Percentiles rank a stretch among this genome's conserved stretches.
phyloP scores from a whole-genome alignment of 2,888 invertebrate genomes.

The Diogma glabrata region DNA sequence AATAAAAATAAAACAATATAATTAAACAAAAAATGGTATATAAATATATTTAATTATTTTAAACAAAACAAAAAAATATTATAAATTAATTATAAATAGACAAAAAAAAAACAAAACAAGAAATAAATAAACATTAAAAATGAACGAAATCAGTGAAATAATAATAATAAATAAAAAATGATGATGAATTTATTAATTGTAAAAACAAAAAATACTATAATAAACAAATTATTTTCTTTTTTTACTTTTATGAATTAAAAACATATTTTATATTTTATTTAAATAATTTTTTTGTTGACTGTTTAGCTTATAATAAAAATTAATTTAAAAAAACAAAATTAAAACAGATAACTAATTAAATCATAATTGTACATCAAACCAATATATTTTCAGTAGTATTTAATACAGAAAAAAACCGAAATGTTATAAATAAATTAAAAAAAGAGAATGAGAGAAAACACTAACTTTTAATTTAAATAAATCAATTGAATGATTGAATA shows the following conservation, averaged over 20 bases:
- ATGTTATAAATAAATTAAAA: slow-evolving; percentile 6
- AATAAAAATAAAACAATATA: too few relatives aligned
- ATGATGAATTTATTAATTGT: slow-evolving; percentile 9
- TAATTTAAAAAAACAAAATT: slow-evolving; percentile 1
- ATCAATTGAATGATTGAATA: slow-evolving; percentile 6
- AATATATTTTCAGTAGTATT: slow-evolving; percentile 5
- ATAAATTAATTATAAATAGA: not conserved
- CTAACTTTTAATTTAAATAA: slow-evolving; percentile 6
- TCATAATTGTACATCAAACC: slow-evolving; percentile 8
- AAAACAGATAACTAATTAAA: slow-evolving; percentile 3
- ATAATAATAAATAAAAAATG: too few relatives aligned
- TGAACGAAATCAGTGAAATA: slow-evolving; percentile 7
- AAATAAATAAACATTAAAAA: slow-evolving; percentile 2
- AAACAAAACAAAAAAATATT: slow-evolving; percentile 1
- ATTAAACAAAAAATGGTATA: too few relatives aligned
- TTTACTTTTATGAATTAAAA: slow-evolving; percentile 6
- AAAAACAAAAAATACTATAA: slow-evolving; percentile 1
- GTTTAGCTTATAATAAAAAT: slow-evolving; percentile 6
- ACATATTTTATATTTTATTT: slow-evolving; percentile 5
- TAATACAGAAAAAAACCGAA: slow-evolving; percentile 5
- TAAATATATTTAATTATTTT: too few relatives aligned
- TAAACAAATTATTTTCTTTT: slow-evolving; percentile 1
- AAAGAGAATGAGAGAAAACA: slow-evolving; percentile 3
- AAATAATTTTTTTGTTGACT: slow-evolving; percentile 8
- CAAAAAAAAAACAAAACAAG: slow-evolving; percentile 4